Evolutionary conservation across 2,113 vertebrate genomes (phyloP).

Genomic region (Anolis sagrei): DNA sequence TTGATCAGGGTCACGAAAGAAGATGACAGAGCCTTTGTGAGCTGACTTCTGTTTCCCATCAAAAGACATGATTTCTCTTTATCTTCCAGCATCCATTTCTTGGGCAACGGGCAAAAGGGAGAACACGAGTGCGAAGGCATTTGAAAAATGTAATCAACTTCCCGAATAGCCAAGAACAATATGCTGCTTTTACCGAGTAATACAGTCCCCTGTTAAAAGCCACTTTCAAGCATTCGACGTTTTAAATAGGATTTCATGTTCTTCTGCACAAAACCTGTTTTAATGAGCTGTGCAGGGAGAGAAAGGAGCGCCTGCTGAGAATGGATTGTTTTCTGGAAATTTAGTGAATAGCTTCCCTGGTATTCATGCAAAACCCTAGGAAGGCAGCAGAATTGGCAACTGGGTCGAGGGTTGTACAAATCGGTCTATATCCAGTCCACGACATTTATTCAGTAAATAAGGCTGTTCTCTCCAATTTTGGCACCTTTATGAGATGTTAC

Average conservation of each 20-base stretch:
- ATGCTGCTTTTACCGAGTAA: slow-evolving; percentile 34
- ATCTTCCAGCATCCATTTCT: slow-evolving; percentile 13
- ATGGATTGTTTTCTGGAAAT: not conserved
- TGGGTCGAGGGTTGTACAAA: not conserved
- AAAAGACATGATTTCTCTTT: slow-evolving; percentile 14
- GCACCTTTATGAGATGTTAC: no score
- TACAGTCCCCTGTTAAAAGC: slow-evolving; percentile 10
- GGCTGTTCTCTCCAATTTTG: no score
- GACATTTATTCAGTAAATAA: no score
- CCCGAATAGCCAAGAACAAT: slow-evolving; percentile 29
- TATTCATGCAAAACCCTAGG: not conserved
- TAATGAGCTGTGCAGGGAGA: slow-evolving; percentile 21
- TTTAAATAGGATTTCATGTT: not conserved
- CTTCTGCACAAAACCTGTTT: slow-evolving; percentile 27
- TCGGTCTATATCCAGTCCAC: no score
- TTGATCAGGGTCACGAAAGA: not conserved
- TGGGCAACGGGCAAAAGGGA: not conserved
- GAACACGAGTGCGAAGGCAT: slow-evolving; percentile 6
- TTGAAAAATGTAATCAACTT: slow-evolving; percentile 35
- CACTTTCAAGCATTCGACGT: not conserved
- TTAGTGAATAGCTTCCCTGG: slow-evolving; percentile 15
- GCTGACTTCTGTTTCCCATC: slow-evolving; percentile 35
- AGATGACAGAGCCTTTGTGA: not conserved
- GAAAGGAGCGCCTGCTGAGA: not conserved
- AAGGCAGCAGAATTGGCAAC: not conserved